These are phyloP conservation scores for Atherinomorus stipes DNA, from an alignment of 2,113 vertebrate genomes.

Conservation along the genomic window DNA sequence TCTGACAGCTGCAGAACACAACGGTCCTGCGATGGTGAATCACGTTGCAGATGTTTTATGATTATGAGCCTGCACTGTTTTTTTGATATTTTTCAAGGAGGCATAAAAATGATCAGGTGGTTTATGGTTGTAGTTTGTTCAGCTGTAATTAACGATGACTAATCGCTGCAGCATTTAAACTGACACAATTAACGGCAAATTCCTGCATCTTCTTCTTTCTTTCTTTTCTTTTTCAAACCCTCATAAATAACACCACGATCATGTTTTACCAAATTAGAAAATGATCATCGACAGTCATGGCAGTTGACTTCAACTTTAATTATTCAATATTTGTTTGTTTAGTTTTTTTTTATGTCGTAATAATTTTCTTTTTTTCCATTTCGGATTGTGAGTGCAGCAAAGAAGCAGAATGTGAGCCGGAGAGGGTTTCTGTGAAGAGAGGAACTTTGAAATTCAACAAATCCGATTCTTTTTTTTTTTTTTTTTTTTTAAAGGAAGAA, in stretches of 20 bases:
- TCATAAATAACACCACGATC: neutral
- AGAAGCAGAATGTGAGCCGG: neutral
- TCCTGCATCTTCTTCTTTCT: neutral
- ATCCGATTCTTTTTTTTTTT: no score
- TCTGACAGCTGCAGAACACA: slow-evolving; percentile 41
- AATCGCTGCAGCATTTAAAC: slow-evolving; percentile 15
- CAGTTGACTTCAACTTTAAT: neutral
- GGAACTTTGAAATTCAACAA: neutral
- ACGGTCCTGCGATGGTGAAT: slow-evolving; percentile 7
- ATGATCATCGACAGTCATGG: neutral
- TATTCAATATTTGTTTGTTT: no score
- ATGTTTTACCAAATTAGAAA: neutral
- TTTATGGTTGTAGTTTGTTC: neutral
- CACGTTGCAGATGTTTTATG: slow-evolving; percentile 22
- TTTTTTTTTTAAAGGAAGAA: neutral
- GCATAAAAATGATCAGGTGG: slow-evolving; percentile 10
- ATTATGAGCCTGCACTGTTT: neutral
- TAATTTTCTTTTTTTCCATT: neutral
- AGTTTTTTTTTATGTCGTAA: no score
- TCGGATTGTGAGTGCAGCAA: neutral
- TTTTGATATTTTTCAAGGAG: slow-evolving; percentile 6
- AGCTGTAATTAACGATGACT: slow-evolving; percentile 20
- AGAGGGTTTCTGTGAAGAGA: neutral
- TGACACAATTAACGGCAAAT: slow-evolving; percentile 11
- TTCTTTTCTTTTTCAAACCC: neutral